phyloP scores from a whole-genome alignment of 2,797 vertebrate genomes.

The Aplochiton taeniatus region DNA sequence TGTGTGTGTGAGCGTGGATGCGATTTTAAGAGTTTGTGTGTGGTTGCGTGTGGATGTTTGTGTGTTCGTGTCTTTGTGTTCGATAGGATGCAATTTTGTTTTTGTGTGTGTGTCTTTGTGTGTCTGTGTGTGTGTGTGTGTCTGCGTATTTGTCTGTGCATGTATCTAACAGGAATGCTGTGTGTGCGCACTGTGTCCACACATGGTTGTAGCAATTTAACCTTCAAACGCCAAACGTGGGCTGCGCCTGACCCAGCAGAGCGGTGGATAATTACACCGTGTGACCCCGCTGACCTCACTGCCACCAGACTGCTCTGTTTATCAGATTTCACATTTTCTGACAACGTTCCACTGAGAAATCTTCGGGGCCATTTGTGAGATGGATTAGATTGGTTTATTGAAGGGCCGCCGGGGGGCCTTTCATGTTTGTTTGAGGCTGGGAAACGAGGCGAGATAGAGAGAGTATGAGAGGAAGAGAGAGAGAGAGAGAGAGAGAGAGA shows the following conservation, averaged over 20 bases:
- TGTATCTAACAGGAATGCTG: slow-evolving; percentile 29
- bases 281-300: slow-evolving; percentile 57
- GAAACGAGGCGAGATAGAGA: slow-evolving; percentile 17
- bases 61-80: no score
- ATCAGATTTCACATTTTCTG: slow-evolving; percentile 82
- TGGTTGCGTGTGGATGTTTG: no score
- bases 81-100: no score
- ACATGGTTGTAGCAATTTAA: slow-evolving; percentile 86
- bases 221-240: slow-evolving; percentile 75
- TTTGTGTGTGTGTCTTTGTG: slow-evolving; percentile 28
- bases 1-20: neutral
- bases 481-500: slow-evolving; percentile 16
- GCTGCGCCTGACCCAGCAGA: slow-evolving; percentile 76
- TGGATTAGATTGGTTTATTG: slow-evolving; percentile 78
- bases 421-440: slow-evolving; percentile 82
- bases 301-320: slow-evolving; percentile 63
- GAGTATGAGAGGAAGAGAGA: slow-evolving; percentile 71
- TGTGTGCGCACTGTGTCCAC: slow-evolving; percentile 76
- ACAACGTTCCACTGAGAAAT: slow-evolving; percentile 76
- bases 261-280: slow-evolving; percentile 78
- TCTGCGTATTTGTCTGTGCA: slow-evolving; percentile 8
- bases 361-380: slow-evolving; percentile 77
- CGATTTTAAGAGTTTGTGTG: no score
- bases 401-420: slow-evolving; percentile 70
- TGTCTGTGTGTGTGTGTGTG: slow-evolving; percentile 12